Evolutionary conservation across 1,140 invertebrate genomes (phyloP), one percentile per base, ranked within the genome.

Genomic region (Drosophila nikananu): DNA sequence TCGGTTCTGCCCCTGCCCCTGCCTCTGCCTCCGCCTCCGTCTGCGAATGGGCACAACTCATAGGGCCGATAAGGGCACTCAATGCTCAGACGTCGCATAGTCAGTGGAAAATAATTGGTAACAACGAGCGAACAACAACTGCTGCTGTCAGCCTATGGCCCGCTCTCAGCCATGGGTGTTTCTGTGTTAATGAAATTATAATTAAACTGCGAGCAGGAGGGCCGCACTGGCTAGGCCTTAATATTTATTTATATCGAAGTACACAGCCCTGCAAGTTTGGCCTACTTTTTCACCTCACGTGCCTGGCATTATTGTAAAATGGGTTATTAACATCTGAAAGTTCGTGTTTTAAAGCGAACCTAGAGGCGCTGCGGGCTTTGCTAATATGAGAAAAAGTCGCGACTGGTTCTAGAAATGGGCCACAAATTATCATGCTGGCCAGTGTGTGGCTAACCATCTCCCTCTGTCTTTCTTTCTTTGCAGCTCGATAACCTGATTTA

Each of bases 401-500:
- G 15, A 37, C 32, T 13, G 21, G 52, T 54, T 54, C 9, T n/a
- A 12, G 19, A 55, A 55, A 39, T 55, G 35, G 54, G 54, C 23
- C 54, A 55, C 25, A 55, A 63, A 46, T 49, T 57, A 55, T 19
- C n/a, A 59, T 39, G 52, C 30, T 37, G 13, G 13, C 30, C 13
- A 35, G 52, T 17, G 30, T 48, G 15, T 27, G 27, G 25, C 49
- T 63, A 76, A 64, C 49, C n/a, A 48, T 17, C 3, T 9, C 12
- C 21, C 21, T 17, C 3, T 62, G 9, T 68, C 8, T 63, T 2
- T 30, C 32, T 35, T 2, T 46, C 52, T 15, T 86, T 86, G 52
- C 83, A 87, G 83, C 67, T 89, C 49, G 48, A 77, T 58, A 77
- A 80, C 19, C 64, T 65, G 51, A 64, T 63, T 71, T 57, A 57